Evolutionary conservation across 1,140 invertebrate genomes (phyloP), one percentile per base, ranked within the genome.

Genomic region (Mycetomoellerius zeteki): DNA sequence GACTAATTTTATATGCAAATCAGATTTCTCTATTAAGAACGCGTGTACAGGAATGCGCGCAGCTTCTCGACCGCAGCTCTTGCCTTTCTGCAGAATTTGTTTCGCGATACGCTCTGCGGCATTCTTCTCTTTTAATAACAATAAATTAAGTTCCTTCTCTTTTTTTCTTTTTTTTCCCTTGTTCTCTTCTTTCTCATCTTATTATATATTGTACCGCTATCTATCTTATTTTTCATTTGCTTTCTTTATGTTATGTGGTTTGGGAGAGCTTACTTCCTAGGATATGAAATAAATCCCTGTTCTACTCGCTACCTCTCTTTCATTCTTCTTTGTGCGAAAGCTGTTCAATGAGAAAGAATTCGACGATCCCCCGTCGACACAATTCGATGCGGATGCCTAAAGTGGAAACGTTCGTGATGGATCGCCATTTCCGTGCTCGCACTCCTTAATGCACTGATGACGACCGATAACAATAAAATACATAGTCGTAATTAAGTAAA

Each of bases 1-100:
- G 72, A 5, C 21, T 90, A 93, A 92, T 91, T 91, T 86, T 88
- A 92, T 88, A 92, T 90, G 90, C 90, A 88, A 78, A 91, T 90
- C 75, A 86, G 62, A 87, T 91, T 84, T 52, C 52, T 37, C 65
- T 80, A 50, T 86, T 78, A 73, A 50, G 27, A 65, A 60, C 14
- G 43, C 47, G 52, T 33, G 56, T 73, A 52, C 10, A 30, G 19
- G 27, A 67, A 58, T 37, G 16, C 14, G 8, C 24, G 14, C 5
- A 16, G 14, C 24, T 78, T 4, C 12, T 33, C 67, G 21, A 27
- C n/a, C 19, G 19, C 50, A 12, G 21, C 50, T 60, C 16, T 27
- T 14, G 19, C 8, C 33, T 24, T 16, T 54, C 52, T 47, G n/a
- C n/a, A 4, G 37, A 50, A 69, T 69, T 27, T 50, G 21, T 16